These are phyloP conservation scores for Threskiornis aethiopicus DNA, from an alignment of 2,797 vertebrate genomes.

Conservation along the genomic window DNA sequence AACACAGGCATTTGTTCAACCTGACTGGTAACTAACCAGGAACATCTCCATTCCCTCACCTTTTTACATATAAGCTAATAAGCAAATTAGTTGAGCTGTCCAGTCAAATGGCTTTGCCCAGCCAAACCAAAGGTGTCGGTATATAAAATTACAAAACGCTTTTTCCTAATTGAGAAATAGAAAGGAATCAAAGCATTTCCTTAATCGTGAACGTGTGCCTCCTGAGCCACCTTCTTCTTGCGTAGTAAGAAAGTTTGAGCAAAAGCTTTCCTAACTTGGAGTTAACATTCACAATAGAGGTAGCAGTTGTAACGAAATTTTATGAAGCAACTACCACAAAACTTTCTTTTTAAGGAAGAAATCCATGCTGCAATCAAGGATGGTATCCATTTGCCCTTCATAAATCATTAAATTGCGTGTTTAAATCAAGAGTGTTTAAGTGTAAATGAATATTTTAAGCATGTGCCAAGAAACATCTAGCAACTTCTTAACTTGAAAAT, in stretches of 20 bases:
- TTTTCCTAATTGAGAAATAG: background rate
- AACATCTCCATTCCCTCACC: background rate
- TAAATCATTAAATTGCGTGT: background rate
- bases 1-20: background rate
- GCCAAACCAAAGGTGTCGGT: background rate
- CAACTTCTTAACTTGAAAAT: background rate
- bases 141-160: background rate
- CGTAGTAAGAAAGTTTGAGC: background rate
- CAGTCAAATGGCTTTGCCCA: background rate
- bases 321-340: background rate
- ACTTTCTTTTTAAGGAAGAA: background rate
- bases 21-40: background rate
- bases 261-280: background rate
- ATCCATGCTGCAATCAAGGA: background rate
- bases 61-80: background rate
- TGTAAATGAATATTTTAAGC: background rate
- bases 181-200: background rate
- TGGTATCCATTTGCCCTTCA: background rate
- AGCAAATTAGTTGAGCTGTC: background rate
- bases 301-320: background rate
- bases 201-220: rapidly evolving
- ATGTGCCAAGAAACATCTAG: background rate
- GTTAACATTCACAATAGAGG: background rate
- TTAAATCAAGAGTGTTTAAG: background rate
- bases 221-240: background rate